phyloP scores from a whole-genome alignment of 53 echinoderm and acorn worm species.

The Paelopatides confundens region DNA sequence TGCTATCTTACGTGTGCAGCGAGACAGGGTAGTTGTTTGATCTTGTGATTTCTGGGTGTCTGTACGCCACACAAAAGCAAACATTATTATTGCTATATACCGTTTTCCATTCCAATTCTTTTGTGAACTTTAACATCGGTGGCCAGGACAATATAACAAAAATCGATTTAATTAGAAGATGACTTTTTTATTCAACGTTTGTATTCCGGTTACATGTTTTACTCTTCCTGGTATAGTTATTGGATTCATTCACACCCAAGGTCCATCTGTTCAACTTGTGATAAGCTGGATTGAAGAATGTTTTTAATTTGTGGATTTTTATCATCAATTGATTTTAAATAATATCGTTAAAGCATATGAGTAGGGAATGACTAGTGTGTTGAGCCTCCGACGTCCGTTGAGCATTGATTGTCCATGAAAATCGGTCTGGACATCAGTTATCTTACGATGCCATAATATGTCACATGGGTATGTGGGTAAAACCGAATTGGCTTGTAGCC shows the following conservation, averaged over 20 bases:
- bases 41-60: not conserved
- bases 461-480: no score
- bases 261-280: not conserved
- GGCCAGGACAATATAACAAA: not conserved
- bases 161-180: conserved; percentile 51
- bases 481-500: no score
- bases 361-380: no score
- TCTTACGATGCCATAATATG: no score
- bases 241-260: not conserved
- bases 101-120: not conserved
- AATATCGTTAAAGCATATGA: not conserved
- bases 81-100: not conserved
- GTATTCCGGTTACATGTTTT: not conserved
- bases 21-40: not conserved
- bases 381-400: no score
- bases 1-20: not conserved
- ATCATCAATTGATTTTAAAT: not conserved
- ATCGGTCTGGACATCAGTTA: no score
- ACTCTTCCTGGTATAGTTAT: not conserved
- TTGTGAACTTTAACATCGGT: conserved; percentile 1
- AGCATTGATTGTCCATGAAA: no score
- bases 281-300: not conserved
- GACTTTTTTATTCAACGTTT: not conserved
- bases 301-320: conserved; percentile 17
- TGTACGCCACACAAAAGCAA: not conserved